phyloP scores from a whole-genome alignment of 2,888 invertebrate genomes.

The Abrostola tripartita region DNA sequence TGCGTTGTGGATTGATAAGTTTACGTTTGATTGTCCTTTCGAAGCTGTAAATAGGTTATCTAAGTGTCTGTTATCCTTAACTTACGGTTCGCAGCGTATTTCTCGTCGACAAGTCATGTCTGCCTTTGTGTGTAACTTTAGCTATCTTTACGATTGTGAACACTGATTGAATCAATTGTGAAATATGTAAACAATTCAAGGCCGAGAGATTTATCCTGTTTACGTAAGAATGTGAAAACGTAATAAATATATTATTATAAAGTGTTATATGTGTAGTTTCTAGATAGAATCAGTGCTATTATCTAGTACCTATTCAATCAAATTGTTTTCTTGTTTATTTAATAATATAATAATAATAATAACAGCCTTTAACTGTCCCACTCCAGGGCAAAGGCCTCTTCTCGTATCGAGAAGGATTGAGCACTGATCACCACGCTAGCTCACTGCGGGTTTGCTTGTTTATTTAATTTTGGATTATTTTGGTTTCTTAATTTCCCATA shows the following conservation, averaged over 20 bases:
- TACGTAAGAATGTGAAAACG: constrained; percentile 6
- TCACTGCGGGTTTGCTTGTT: no score
- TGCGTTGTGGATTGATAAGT: constrained; percentile 52
- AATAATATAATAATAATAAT: no score
- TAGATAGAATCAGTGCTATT: no score
- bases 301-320: no score
- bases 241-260: background rate
- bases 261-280: no score
- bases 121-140: constrained; percentile 42
- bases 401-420: no score
- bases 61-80: constrained; percentile 55
- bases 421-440: no score
- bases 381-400: no score
- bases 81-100: constrained; percentile 25
- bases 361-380: no score
- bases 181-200: constrained; percentile 37
- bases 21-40: constrained; percentile 58
- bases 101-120: constrained; percentile 18
- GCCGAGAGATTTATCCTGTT: constrained; percentile 19
- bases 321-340: no score
- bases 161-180: constrained; percentile 39
- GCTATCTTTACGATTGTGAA: constrained; percentile 30
- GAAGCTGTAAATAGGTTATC: constrained; percentile 58
- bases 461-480: no score
- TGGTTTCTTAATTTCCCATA: no score